Base-by-base conservation (phyloP, 2,797 vertebrate genomes). In the Poecilia wingei region DNA sequence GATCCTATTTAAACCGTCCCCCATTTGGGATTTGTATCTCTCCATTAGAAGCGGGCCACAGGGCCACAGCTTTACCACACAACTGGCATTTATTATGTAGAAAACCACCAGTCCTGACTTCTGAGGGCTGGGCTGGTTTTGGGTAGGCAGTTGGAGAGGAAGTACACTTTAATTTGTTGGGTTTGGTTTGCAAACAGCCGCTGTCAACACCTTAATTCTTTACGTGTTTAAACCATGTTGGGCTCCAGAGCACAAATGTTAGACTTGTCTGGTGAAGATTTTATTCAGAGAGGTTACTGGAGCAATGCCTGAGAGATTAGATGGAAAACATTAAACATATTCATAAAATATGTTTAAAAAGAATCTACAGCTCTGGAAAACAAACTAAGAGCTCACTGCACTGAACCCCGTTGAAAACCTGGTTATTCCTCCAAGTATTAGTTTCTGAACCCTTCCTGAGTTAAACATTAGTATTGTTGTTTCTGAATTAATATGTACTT, bases 101-200 rank as follows among this genome's bases (percentile, higher is more conserved):
- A 68, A 68, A 68, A 39, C 66, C 36, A 12, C 39, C 22, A 28
- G 18, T 43, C 55, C 41, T 45, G 3, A 28, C 33, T 66, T 66
- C 61, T 66, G 16, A 66, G 39, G 61, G 36, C 61, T 20, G 16
- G 31, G 59, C 33, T 36, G 61, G 33, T 0, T 18, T 39, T 41
- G 33, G 33, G 64, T 68, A 12, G 33, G 64, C 18, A 41, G 36
- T 68, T 68, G 10, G 36, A 39, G 33, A 68, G 64, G 36, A 68
- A 41, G 36, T 39, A 1, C 4, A 3, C 18, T 68, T 68, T 39
- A 39, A 68, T 68, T 68, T 68, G 64, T 68, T 41, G 36, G 18
- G 64, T 68, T 68, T 39, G 64, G 61, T 39, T 66, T 66, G 31
- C 61, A 66, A 66, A 61, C 57, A 33, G 57, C 57, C 25, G 13